phyloP scores from a whole-genome alignment of 2,888 invertebrate species.

The Caenorhabditis sp. region DNA sequence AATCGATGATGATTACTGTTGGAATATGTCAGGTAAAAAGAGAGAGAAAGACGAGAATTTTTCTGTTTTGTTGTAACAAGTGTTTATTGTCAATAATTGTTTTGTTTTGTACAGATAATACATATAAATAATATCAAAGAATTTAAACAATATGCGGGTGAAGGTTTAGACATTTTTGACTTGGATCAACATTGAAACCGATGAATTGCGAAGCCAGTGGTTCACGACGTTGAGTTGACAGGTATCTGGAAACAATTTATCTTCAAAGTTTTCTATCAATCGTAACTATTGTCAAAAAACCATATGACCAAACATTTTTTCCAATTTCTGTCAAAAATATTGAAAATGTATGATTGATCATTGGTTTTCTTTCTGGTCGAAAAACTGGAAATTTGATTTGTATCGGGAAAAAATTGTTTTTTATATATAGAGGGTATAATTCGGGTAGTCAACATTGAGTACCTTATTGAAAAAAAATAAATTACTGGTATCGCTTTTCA shows the following conservation, averaged over 20 bases:
- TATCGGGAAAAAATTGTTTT: too few species aligned
- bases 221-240: constrained; percentile 40
- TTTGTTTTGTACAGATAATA: constrained; percentile 34
- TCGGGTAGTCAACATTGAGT: too few species aligned
- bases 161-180: constrained; percentile 32
- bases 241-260: constrained; percentile 28
- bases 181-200: constrained; percentile 43
- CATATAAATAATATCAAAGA: neutral
- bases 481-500: too few species aligned
- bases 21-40: neutral
- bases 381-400: too few species aligned
- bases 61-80: neutral
- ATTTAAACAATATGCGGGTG: constrained; percentile 26
- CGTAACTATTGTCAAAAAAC: neutral
- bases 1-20: neutral
- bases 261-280: neutral
- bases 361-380: too few species aligned
- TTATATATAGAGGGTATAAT: too few species aligned
- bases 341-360: too few species aligned
- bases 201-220: constrained; percentile 42
- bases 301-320: neutral
- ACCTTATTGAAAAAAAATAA: too few species aligned
- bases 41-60: neutral
- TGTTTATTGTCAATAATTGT: constrained; percentile 3
- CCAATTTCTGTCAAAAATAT: neutral